Base-by-base conservation (phyloP, 2,113 vertebrate species). In the Eulacestoma nigropectus region DNA sequence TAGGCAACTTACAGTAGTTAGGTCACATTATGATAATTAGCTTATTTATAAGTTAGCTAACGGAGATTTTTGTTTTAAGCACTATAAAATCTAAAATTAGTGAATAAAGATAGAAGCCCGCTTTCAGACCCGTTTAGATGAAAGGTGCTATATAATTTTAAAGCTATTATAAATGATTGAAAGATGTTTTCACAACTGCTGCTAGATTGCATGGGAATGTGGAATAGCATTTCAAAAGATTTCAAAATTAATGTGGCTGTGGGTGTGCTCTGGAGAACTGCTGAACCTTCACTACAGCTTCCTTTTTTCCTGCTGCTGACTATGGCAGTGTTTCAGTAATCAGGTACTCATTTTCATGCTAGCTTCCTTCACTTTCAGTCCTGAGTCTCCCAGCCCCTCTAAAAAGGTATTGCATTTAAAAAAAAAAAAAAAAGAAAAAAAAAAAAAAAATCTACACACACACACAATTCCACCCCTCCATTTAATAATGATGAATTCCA, bases 91-190 rank as follows among this genome's bases (percentile, higher is more conserved):
- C 90, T 90, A 95, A 96, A 96, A 90, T 93, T 96, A 88, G 83
- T 92, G 87, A 94, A 84, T 95, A 92, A 94, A 86, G 13, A 46
- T 80, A 90, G 82, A 93, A 89, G 8, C 68, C 37, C 3, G 1
- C 77, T 94, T 95, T 80, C 60, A 64, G 68, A 78, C 85, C 74
- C 65, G 65, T 92, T 84, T 82, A 65, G 65, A 87, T 76, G 81
- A 82, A 92, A 92, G 86, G 86, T 95, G 65, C 60, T 94, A 86
- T 94, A 84, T 90, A 84, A 96, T 95, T 97, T 94, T 90, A 80
- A 90, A 78, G 88, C 83, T 75, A 81, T 95, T 96, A 94, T 77
- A 90, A 95, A 78, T 94, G 95, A 95, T 90, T 95, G 92, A 97
- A 94, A 84, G 92, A 92, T 93, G 85, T 95, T 94, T 96, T 93